Evolutionary conservation across 2,113 vertebrate species (phyloP).

Genomic region (Pungitius pungitius): DNA sequence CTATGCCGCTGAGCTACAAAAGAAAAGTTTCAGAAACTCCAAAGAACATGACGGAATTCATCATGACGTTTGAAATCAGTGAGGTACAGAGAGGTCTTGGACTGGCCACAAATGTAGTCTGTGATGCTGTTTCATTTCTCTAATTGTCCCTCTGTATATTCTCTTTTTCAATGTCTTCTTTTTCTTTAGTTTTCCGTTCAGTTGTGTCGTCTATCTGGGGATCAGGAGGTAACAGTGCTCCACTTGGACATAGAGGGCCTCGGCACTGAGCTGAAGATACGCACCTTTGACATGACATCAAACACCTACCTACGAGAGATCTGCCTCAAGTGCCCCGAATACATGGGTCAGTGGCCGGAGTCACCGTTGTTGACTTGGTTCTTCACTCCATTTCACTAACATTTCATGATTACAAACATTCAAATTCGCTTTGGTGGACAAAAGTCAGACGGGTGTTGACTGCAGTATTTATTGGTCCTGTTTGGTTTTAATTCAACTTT

Average conservation of each 20-base stretch:
- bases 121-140: not conserved
- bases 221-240: conserved; percentile 85
- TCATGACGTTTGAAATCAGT: conserved; percentile 90
- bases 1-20: conserved; percentile 69
- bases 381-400: not conserved
- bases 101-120: not conserved
- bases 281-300: conserved; percentile 90
- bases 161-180: not conserved
- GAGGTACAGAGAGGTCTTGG: conserved; percentile 78
- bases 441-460: not conserved
- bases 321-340: conserved; percentile 92
- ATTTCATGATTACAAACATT: not conserved
- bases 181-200: conserved; percentile 87
- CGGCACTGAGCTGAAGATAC: conserved; percentile 89
- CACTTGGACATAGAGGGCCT: conserved; percentile 86
- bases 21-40: conserved; percentile 77
- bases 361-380: not conserved
- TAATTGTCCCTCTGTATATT: not conserved
- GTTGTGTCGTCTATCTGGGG: conserved; percentile 83
- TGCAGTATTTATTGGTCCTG: not conserved
- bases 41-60: conserved; percentile 90
- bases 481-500: conserved; percentile 15
- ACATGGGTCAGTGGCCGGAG: conserved; percentile 83
- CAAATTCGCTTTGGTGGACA: not conserved
- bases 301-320: conserved; percentile 91